Conservation (phyloP, 2,888 invertebrate species). For the Agrotis segetum region DNA sequence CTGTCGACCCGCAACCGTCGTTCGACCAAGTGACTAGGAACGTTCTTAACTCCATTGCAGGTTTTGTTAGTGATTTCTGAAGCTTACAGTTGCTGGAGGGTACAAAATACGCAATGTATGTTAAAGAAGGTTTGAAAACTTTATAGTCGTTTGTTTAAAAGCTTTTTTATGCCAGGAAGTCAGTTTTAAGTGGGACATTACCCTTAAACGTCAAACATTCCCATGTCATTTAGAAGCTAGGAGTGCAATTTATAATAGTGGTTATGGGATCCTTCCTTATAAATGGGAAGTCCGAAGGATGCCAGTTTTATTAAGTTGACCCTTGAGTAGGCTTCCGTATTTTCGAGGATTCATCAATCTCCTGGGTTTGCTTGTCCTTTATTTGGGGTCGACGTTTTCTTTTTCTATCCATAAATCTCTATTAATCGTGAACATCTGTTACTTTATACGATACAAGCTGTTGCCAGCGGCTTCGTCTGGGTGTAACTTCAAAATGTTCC, state of each 20-base stretch:
- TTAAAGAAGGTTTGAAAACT: background rate
- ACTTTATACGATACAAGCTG: no score
- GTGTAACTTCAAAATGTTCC: no score
- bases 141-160: background rate
- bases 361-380: background rate
- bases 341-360: background rate
- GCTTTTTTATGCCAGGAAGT: slow-evolving; percentile 32
- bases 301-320: background rate
- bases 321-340: background rate
- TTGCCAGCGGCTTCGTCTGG: no score
- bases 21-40: background rate
- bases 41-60: background rate
- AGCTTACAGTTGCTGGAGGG: background rate
- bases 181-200: slow-evolving; percentile 37
- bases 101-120: slow-evolving; percentile 20
- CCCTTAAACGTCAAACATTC: slow-evolving; percentile 28
- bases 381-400: background rate
- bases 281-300: background rate
- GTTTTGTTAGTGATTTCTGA: background rate
- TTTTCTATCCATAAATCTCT: background rate
- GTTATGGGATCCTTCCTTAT: background rate
- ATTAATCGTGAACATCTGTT: background rate
- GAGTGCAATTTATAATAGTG: slow-evolving; percentile 1
- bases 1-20: background rate
- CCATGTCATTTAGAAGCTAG: slow-evolving; percentile 15